Conservation (phyloP, 1,140 invertebrate species). For the Ips nitidus region DNA sequence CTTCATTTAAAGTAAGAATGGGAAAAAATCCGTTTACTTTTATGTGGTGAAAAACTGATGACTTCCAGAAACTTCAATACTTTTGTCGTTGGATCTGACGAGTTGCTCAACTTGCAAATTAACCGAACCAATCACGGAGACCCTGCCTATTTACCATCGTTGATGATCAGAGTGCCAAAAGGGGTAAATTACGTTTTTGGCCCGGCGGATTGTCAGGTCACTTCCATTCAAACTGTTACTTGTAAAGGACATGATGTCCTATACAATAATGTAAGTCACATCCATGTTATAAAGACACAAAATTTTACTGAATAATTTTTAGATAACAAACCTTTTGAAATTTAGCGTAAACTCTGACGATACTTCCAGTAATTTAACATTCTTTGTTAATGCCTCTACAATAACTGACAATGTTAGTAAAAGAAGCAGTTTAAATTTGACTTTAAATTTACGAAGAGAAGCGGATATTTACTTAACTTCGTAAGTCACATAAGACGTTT, state of each 20-base stretch:
- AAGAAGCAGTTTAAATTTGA: constrained; percentile 41
- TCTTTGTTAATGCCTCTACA: constrained; percentile 17
- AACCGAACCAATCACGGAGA: constrained; percentile 49
- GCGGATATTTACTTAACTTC: constrained; percentile 50
- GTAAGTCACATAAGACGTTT: constrained; percentile 33
- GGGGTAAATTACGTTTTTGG: constrained; percentile 45
- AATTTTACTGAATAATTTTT: too few species aligned
- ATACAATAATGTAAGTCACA: constrained; percentile 3
- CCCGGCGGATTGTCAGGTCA: constrained; percentile 7
- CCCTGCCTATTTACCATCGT: constrained; percentile 50
- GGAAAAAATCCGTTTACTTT: background rate
- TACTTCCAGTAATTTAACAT: constrained; percentile 8
- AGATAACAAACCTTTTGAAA: constrained; percentile 41
- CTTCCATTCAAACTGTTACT: background rate
- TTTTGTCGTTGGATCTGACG: constrained; percentile 51
- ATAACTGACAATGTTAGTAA: constrained; percentile 24
- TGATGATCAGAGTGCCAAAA: constrained; percentile 45
- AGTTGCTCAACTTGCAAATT: constrained; percentile 44
- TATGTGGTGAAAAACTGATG: background rate
- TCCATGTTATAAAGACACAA: too few species aligned
- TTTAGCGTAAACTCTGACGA: constrained; percentile 48
- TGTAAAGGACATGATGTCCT: constrained; percentile 7
- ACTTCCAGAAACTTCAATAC: constrained; percentile 37
- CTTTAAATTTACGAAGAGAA: constrained; percentile 47
- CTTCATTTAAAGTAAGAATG: constrained; percentile 27